Base-by-base conservation (phyloP, 2,888 invertebrate genomes). In the Metellina segmentata region DNA sequence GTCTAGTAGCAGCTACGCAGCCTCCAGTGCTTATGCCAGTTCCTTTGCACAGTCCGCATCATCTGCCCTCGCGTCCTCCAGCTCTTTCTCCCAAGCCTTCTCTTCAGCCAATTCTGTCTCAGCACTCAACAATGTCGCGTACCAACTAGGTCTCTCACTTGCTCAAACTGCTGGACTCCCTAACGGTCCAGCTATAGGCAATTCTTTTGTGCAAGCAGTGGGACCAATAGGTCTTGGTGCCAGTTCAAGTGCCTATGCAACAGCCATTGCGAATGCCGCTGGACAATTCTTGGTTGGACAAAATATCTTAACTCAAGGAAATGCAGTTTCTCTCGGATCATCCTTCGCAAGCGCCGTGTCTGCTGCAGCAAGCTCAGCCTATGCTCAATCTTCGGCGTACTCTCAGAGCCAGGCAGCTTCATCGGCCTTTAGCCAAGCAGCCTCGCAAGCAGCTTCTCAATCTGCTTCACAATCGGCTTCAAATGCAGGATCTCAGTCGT, bases 201-300 rank as follows among this genome's bases (percentile, higher is more conserved):
- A 7, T 61, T 7, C 72, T 7, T 9, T 81, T 1, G 8, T 72
- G 4, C 72, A 81, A 61, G 79, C 87, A 5, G 81, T 53, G 4
- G 7, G 19, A 6, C 9, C 71, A 53, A 20, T 72, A 9, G 87
- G 87, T 16, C 72, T 48, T 9, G 81, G 88, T 81, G 88, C 88
- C 11, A 61, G 74, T 75, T 6, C 88, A 16, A 19, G 8, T 9
- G 53, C 79, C n/a, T 87, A 87, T 52, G 87, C 81, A 16, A 72
- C 51, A 52, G 87, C 87, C 8, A 20, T 87, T 52, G 20, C 87
- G 6, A 74, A 48, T 20, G 53, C 72, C 7, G 72, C 72, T 34
- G 79, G 16, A 8, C 87, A 87, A 71, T 19, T 53, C 16, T 52
- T 87, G 16, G 48, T 6, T 11, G 34, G 34, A 9, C 52, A 52